These are phyloP conservation scores for Aphaenogaster floridana DNA, from an alignment of 1,140 invertebrate species.

Conservation along the genomic window DNA sequence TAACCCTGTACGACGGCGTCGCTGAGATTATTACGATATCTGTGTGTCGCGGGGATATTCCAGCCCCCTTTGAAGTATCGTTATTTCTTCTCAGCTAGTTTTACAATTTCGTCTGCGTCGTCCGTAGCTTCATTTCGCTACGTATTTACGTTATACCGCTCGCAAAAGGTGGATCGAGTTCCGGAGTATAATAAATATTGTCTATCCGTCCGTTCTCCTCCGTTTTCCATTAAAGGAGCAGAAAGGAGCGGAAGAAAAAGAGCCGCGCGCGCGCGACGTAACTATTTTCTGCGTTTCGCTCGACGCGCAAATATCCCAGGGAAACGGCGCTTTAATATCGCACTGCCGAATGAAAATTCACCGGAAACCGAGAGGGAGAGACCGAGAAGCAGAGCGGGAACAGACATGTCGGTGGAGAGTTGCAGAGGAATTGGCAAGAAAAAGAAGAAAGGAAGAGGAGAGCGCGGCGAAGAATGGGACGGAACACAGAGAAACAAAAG, in stretches of 20 bases:
- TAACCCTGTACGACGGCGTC: not conserved
- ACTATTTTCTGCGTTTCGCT: slow-evolving; percentile 73
- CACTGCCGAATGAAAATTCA: slow-evolving; percentile 69
- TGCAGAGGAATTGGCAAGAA: not conserved
- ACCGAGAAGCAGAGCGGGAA: not conserved
- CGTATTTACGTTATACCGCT: slow-evolving; percentile 52
- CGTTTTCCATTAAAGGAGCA: slow-evolving; percentile 54
- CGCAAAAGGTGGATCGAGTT: slow-evolving; percentile 46
- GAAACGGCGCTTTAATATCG: slow-evolving; percentile 76
- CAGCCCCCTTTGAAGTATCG: slow-evolving; percentile 29
- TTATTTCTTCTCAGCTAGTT: slow-evolving; percentile 43
- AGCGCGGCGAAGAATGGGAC: not conserved
- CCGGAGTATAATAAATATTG: slow-evolving; percentile 60
- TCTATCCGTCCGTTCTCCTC: slow-evolving; percentile 43
- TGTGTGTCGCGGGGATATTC: not conserved
- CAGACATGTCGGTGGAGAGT: not conserved
- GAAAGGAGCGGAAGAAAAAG: slow-evolving; percentile 65
- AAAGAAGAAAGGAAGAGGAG: not conserved
- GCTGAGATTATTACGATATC: slow-evolving; percentile 23
- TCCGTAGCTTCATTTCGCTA: slow-evolving; percentile 12
- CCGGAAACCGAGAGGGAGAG: not conserved
- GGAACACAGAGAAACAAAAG: slow-evolving; percentile 42
- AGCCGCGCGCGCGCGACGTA: slow-evolving; percentile 46
- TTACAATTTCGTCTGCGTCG: slow-evolving; percentile 48
- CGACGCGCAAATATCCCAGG: slow-evolving; percentile 74